Base-by-base conservation (phyloP, 1,140 invertebrate genomes). In the Laupala kohalensis region DNA sequence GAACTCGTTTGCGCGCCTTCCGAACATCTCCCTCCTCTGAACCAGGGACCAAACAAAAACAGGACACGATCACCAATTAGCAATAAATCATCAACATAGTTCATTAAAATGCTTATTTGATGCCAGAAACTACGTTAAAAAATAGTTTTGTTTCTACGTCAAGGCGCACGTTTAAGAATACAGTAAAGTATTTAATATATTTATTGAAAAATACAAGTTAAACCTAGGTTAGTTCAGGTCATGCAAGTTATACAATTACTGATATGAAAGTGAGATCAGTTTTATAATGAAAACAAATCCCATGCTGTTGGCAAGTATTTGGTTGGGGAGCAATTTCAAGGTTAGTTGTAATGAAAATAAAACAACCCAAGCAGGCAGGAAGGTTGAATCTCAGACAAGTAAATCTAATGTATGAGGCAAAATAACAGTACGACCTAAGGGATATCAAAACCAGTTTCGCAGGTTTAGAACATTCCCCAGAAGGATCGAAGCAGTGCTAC, bases 11-110 rank as follows among this genome's bases (percentile, higher is more conserved):
- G 77, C 77, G 81, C 78, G 26, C 69, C 71, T 74, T 69, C 71
- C 81, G 78, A 78, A 83, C 76, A 75, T 83, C 78, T 73, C 77
- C 77, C 78, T 81, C 76, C 76, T 82, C 80, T 81, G 79, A 77
- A 77, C 53, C 69, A 62, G 53, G 64, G 29, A 26, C 30, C 63
- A 69, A 70, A 73, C 64, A 69, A 71, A 73, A 62, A 73, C 29
- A 70, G 66, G 72, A 53, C 37, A 53, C 9, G 37, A 9, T 53
- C 37, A 53, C 37, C 27, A 25, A 66, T 68, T 68, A n/a, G n/a
- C 67, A 27, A 29, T 25, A 23, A 68, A 68, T 25, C n/a, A 26
- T 28, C 26, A 68, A 25, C 9, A 66, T 68, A 12, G 5, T 28
- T 25, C 67, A 68, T 64, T 24, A 63, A 70, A 70, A 15, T 24